Conservation (phyloP, 1,140 invertebrate genomes). For the Drosophila trapezifrons region DNA sequence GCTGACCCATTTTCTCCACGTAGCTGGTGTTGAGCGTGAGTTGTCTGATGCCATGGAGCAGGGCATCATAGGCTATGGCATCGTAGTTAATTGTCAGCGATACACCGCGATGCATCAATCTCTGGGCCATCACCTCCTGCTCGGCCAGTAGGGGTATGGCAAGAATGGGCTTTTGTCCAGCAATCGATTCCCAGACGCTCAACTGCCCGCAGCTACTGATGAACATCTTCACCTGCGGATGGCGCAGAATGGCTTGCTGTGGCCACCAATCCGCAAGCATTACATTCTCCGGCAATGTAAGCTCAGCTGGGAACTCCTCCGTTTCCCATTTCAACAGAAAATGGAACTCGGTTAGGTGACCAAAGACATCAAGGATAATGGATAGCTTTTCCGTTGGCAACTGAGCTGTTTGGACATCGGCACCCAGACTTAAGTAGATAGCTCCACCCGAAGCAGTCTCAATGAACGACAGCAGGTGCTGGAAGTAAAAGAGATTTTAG, state of each 20-base stretch:
- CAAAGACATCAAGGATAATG: conserved; percentile 85
- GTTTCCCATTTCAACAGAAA: conserved; percentile 89
- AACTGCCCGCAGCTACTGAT: conserved; percentile 88
- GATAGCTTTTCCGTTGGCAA: conserved; percentile 85
- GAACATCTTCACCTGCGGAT: conserved; percentile 86
- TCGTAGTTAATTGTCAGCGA: conserved; percentile 67
- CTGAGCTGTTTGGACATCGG: conserved; percentile 86
- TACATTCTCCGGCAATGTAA: conserved; percentile 86
- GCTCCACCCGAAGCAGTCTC: conserved; percentile 86
- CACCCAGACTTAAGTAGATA: conserved; percentile 88
- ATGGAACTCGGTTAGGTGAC: conserved; percentile 85
- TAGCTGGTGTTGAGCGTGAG: conserved; percentile 68
- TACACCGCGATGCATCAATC: conserved; percentile 70
- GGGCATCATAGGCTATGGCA: conserved; percentile 60
- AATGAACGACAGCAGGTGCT: conserved; percentile 85
- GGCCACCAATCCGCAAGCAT: conserved; percentile 88
- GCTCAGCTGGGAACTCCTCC: conserved; percentile 83
- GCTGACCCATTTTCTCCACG: conserved; percentile 69
- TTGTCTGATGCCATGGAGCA: conserved; percentile 66
- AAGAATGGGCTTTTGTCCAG: conserved; percentile 86
- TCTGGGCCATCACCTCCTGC: conserved; percentile 85
- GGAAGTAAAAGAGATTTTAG: neutral
- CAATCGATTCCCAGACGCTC: conserved; percentile 86
- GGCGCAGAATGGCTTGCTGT: conserved; percentile 88
- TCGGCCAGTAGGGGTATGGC: conserved; percentile 87